Evolutionary conservation across 2,113 vertebrate genomes (phyloP).

Genomic region (Aythya baeri): DNA sequence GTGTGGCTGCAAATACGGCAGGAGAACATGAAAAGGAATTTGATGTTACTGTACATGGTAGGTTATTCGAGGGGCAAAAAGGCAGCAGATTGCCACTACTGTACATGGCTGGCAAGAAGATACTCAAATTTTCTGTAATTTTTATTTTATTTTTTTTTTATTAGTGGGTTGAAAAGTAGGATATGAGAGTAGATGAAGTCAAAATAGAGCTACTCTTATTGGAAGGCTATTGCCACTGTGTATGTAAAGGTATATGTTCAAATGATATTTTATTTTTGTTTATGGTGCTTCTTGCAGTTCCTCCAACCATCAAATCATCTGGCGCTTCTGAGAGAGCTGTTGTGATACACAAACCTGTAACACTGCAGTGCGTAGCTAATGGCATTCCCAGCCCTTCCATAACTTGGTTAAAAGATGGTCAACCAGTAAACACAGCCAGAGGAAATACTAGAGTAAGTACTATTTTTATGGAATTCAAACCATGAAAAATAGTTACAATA

Average conservation of each 20-base stretch:
- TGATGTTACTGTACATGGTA: slow-evolving; percentile 91
- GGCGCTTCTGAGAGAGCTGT: slow-evolving; percentile 84
- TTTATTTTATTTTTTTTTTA: background rate
- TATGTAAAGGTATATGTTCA: background rate
- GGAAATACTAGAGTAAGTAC: slow-evolving; percentile 84
- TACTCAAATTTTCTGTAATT: background rate
- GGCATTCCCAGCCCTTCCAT: slow-evolving; percentile 91
- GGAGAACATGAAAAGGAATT: slow-evolving; percentile 87
- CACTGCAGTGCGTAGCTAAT: slow-evolving; percentile 87
- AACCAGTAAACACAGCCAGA: slow-evolving; percentile 87
- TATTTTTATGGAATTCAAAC: background rate
- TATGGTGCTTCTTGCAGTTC: slow-evolving; percentile 78
- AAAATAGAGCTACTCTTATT: background rate
- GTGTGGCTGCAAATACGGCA: slow-evolving; percentile 89
- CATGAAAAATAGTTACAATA: background rate
- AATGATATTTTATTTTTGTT: background rate
- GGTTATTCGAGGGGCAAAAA: background rate
- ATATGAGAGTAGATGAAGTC: background rate
- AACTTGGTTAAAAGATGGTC: slow-evolving; percentile 93
- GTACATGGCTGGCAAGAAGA: background rate
- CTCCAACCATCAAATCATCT: slow-evolving; percentile 87
- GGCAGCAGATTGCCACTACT: background rate
- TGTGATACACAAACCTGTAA: slow-evolving; percentile 82
- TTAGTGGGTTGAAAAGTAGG: background rate
- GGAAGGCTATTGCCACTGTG: background rate